These are phyloP conservation scores for Drosophila lacteicornis DNA, from an alignment of 1,140 invertebrate genomes.

Conservation along the genomic window DNA sequence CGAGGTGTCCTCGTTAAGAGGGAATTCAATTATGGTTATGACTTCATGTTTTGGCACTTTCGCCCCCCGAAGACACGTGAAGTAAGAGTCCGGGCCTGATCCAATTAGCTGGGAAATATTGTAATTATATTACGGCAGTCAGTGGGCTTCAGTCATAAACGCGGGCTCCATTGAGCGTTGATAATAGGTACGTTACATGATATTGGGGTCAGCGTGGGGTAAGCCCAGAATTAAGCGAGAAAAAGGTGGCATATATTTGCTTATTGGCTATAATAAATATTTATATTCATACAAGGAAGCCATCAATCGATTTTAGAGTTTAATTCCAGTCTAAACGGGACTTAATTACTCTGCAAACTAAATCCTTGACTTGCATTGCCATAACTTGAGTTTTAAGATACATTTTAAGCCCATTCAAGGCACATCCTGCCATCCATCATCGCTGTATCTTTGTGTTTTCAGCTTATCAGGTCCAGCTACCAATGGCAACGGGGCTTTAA, in stretches of 20 bases:
- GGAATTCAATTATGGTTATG: conserved; percentile 69
- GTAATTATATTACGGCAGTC: conserved; percentile 71
- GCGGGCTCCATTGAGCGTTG: conserved; percentile 48
- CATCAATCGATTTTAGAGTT: neutral
- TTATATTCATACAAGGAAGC: neutral
- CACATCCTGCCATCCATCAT: conserved; percentile 21
- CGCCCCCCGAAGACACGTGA: conserved; percentile 30
- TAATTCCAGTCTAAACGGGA: neutral
- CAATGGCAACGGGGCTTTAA: conserved; percentile 47
- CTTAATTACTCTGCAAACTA: neutral
- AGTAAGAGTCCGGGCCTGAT: conserved; percentile 33
- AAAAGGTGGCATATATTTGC: neutral
- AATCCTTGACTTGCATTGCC: neutral
- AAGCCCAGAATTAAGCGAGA: neutral
- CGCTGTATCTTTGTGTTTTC: conserved; percentile 4
- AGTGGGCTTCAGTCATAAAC: conserved; percentile 53
- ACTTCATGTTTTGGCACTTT: conserved; percentile 81
- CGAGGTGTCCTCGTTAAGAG: conserved; percentile 55
- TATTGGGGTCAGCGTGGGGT: conserved; percentile 16
- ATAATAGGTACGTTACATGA: conserved; percentile 19
- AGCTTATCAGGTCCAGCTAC: conserved; percentile 20
- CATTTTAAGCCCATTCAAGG: too few species aligned
- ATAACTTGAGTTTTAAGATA: neutral
- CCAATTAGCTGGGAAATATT: conserved; percentile 66
- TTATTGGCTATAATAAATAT: too few species aligned